These are phyloP conservation scores for Onychostoma macrolepis DNA, from an alignment of 2,113 vertebrate genomes.

Conservation along the genomic window DNA sequence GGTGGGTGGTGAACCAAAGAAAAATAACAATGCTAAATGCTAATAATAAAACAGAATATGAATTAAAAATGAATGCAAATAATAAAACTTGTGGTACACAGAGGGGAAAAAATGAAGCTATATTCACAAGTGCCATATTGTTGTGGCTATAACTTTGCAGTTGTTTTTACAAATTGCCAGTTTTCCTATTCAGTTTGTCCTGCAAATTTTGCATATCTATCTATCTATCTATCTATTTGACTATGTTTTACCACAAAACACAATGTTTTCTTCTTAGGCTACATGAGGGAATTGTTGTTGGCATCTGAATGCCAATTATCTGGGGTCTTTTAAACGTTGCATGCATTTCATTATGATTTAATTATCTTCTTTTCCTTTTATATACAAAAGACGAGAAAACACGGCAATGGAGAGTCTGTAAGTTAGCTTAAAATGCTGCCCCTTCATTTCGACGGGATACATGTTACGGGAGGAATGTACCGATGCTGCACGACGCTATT, in stretches of 20 bases:
- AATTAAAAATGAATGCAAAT: neutral
- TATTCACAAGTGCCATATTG: neutral
- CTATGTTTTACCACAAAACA: neutral
- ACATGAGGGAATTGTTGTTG: neutral
- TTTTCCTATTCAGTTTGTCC: neutral
- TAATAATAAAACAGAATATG: neutral
- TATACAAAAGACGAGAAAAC: neutral
- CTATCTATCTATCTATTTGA: neutral
- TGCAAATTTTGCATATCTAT: neutral
- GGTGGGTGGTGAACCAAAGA: neutral
- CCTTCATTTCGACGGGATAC: neutral
- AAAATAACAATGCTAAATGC: neutral
- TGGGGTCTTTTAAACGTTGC: neutral
- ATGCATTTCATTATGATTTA: neutral
- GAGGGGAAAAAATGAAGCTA: neutral
- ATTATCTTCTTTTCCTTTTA: neutral
- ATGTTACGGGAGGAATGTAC: neutral
- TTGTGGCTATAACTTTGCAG: neutral
- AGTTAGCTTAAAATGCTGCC: neutral
- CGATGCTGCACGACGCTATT: neutral
- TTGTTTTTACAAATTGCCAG: neutral
- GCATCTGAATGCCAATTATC: neutral
- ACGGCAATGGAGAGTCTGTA: neutral
- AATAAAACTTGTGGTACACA: neutral
- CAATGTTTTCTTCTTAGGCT: neutral